phyloP scores from a whole-genome alignment of 2,888 invertebrate species.

The Pharmacophagus antenor region DNA sequence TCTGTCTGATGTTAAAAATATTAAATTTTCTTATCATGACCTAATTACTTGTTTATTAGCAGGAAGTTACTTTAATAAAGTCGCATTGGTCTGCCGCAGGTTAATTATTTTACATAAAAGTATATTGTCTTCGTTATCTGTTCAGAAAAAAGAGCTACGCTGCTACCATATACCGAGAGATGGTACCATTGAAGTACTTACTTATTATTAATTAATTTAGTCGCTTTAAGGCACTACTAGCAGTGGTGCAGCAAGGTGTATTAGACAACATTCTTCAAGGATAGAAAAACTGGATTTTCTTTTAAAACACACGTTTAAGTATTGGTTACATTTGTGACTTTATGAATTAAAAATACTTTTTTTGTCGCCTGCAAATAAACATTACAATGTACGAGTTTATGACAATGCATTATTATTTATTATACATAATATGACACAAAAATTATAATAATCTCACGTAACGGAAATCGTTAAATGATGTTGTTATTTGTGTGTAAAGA shows the following conservation, averaged over 20 bases:
- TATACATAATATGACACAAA: conserved; percentile 39
- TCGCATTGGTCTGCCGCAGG: no score
- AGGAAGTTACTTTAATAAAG: no score
- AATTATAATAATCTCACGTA: conserved; percentile 58
- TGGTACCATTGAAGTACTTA: conserved; percentile 33
- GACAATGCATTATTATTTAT: no score
- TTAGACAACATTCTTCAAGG: conserved; percentile 68
- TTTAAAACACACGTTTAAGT: conserved; percentile 44
- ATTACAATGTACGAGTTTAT: no score
- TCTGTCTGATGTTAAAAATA: no score
- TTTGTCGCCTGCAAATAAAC: no score
- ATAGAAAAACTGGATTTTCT: conserved; percentile 74
- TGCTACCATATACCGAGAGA: conserved; percentile 25
- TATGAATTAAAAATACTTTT: no score
- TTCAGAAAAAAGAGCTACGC: conserved; percentile 1
- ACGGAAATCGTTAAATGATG: conserved; percentile 6
- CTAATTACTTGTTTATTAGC: no score
- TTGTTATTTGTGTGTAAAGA: conserved; percentile 4
- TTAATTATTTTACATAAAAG: background rate
- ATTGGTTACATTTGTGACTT: no score
- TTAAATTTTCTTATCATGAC: no score
- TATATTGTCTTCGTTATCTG: conserved; percentile 11
- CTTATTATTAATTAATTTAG: conserved; percentile 49
- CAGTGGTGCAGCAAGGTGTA: conserved; percentile 62
- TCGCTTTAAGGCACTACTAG: conserved; percentile 43